Evolutionary conservation across 2,797 vertebrate species (phyloP), one percentile per base, ranked within the genome.

Genomic region (Leuciscus waleckii): DNA sequence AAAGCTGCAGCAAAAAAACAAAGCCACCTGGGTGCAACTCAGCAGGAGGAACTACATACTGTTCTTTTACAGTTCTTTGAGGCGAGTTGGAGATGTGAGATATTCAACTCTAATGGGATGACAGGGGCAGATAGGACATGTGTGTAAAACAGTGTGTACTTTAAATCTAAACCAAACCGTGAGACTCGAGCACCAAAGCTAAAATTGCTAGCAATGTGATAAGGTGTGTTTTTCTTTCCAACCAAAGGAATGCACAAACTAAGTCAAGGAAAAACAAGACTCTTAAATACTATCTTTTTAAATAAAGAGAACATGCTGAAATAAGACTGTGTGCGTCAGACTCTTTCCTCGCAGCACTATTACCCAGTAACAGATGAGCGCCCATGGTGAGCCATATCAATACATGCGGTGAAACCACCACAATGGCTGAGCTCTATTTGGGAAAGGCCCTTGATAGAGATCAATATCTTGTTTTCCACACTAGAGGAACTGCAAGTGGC

Each of bases 401-500:
- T 73, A 39, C 69, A 85, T 54, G 29, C 23, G 58, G 9, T 4
- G 21, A 71, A 76, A 41, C 63, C 29, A 83, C 65, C 68, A 71
- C 68, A 83, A 68, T 82, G 73, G 78, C 78, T 65, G 75, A 5
- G 41, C 37, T 26, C 46, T 83, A n/a, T 82, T 82, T 74, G 43
- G 37, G 29, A 79, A 81, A 84, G 79, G 85, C 39, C 63, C 39
- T 65, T 35, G 54, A 88, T 51, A 80, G 37, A 41, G 68, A 91
- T 87, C 87, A 77, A 84, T 87, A 89, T 83, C 79, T 76, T 80
- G 86, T 81, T 87, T 88, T 75, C 54, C 82, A 85, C 79, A 82
- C 73, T 46, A 77, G 37, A 39, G 68, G 65, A 82, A 83, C 43
- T 29, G 56, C 63, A 46, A 71, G 77, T 65, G 70, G 46, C 39